Base-by-base conservation (phyloP, 1,140 invertebrate genomes). In the Bombus confusus region DNA sequence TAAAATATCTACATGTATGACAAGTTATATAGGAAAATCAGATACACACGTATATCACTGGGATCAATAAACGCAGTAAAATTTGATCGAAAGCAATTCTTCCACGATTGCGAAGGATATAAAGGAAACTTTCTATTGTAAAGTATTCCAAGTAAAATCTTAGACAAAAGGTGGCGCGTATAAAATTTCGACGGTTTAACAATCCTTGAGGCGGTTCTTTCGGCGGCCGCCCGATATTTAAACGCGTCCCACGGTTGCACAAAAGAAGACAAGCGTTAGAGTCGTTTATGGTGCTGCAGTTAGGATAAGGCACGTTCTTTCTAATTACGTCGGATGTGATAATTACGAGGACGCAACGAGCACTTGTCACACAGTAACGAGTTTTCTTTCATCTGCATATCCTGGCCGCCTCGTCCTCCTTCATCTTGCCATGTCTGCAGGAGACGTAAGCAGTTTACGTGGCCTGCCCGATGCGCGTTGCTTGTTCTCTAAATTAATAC, bases 241-340 rank as follows among this genome's bases (percentile, higher is more conserved):
- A 89, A 89, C 74, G 78, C 57, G 18, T 37, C 69, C 68, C 43
- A 37, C 43, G 75, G 69, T 71, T 37, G 41, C n/a, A 76, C 73
- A 88, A 86, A 88, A 86, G 83, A 90, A 90, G 86, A 59, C 79
- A 64, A 71, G 43, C 68, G 79, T 78, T 72, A 72, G 68, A 85
- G 78, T 77, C 90, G 90, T 88, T 91, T 91, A 91, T 82, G 81
- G 62, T 69, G 28, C 41, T 66, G 72, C 66, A 88, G 86, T 90
- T 90, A 90, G 90, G 89, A 91, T 90, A 88, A 90, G 90, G 90
- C 90, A 91, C 90, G 90, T 91, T 90, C 90, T 88, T 89, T 84
- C 85, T 91, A 91, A 91, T 91, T 91, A 91, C 88, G 89, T 91
- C 83, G 85, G 90, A 91, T 88, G 90, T 90, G 90, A 91, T 91